Conservation (phyloP, 2,797 vertebrate species). For the Harpagifer antarcticus region DNA sequence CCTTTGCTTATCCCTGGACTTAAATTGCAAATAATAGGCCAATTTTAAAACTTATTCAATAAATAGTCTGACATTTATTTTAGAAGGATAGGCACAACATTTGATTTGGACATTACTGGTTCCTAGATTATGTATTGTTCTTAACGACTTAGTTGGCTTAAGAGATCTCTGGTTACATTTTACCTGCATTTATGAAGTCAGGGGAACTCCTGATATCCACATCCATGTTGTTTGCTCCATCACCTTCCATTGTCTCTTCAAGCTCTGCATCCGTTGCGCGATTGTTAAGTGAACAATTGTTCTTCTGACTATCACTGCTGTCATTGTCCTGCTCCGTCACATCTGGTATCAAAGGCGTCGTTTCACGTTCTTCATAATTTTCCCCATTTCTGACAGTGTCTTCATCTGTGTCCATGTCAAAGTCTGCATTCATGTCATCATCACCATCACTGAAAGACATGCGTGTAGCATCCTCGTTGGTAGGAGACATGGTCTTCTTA, state of each 20-base stretch:
- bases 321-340: not conserved
- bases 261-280: not conserved
- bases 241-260: not conserved
- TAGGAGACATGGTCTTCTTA: not conserved
- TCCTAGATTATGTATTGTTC: not conserved
- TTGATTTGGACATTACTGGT: not conserved
- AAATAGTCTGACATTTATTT: not conserved
- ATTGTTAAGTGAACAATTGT: not conserved
- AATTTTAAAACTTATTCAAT: not conserved
- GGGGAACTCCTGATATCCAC: constrained; percentile 14
- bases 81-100: not conserved
- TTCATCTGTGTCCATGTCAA: constrained; percentile 38
- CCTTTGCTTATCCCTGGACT: not conserved
- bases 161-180: not conserved
- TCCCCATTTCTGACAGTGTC: constrained; percentile 27
- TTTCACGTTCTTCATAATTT: not conserved
- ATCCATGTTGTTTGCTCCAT: not conserved
- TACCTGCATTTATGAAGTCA: constrained; percentile 32
- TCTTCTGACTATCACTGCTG: not conserved
- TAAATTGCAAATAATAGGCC: not conserved
- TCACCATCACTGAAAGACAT: constrained; percentile 41
- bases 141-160: not conserved
- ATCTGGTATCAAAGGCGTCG: not conserved
- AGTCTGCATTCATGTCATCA: constrained; percentile 58
- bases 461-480: accelerated